phyloP scores from a whole-genome alignment of 2,888 invertebrate species.

The Ecliptopera silaceata region DNA sequence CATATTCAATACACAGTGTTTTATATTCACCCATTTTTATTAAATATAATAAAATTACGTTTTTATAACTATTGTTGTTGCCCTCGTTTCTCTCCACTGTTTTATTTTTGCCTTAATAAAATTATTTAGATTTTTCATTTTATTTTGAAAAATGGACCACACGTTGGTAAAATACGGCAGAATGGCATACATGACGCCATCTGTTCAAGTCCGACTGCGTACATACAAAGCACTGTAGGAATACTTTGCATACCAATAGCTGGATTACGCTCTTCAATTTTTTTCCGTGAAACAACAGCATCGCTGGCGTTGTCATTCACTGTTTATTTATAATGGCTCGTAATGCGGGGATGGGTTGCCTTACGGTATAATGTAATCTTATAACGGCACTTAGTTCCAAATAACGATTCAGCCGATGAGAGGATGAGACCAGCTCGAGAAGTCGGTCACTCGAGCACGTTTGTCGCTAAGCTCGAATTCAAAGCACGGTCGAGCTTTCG shows the following conservation, averaged over 20 bases:
- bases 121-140: no score
- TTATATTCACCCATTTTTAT: neutral
- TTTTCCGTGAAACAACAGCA: constrained; percentile 16
- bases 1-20: neutral
- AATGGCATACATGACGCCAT: constrained; percentile 27
- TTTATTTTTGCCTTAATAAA: no score
- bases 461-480: constrained; percentile 45
- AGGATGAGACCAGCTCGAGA: constrained; percentile 43
- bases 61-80: no score
- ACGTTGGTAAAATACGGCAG: no score
- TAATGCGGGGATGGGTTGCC: constrained; percentile 36
- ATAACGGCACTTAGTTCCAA: constrained; percentile 51
- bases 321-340: constrained; percentile 38
- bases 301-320: constrained; percentile 24
- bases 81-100: no score
- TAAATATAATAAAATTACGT: no score
- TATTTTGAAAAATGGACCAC: no score
- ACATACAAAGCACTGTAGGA: constrained; percentile 31
- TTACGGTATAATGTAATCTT: constrained; percentile 40
- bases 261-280: constrained; percentile 22
- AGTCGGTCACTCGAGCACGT: constrained; percentile 55
- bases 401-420: constrained; percentile 45
- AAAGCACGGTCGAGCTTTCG: constrained; percentile 41
- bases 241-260: constrained; percentile 39
- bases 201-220: constrained; percentile 26